Evolutionary conservation across 2,113 vertebrate species (phyloP).

Genomic region (Cebidichthys violaceus): DNA sequence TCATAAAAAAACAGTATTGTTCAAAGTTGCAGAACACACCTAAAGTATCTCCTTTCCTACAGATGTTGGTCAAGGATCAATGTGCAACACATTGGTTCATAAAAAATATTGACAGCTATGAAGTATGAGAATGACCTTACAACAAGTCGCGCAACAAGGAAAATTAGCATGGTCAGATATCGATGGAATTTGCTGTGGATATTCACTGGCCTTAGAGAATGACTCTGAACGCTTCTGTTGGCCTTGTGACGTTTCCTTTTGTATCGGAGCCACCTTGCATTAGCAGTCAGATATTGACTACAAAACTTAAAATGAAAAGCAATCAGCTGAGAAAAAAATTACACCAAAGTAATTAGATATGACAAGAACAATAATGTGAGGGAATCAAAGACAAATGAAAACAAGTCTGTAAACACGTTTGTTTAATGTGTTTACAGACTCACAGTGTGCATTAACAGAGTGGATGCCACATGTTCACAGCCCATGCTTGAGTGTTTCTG

Average conservation of each 20-base stretch:
- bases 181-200: not conserved
- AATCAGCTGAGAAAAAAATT: not conserved
- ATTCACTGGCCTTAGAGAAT: not conserved
- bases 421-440: too few species aligned
- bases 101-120: not conserved
- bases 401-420: not conserved
- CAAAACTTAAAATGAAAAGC: not conserved
- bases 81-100: not conserved
- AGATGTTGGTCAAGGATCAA: not conserved
- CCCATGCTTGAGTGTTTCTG: not conserved
- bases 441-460: not conserved
- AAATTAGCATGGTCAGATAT: not conserved
- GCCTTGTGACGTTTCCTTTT: not conserved
- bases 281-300: not conserved
- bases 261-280: not conserved
- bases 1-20: not conserved
- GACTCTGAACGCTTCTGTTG: not conserved
- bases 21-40: not conserved
- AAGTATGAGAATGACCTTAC: not conserved
- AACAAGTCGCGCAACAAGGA: not conserved
- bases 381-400: not conserved
- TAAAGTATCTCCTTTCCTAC: not conserved
- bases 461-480: constrained; percentile 6
- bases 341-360: not conserved
- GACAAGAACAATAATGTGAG: not conserved